Conservation (phyloP, 2,113 vertebrate genomes). For the Plectropomus leopardus region DNA sequence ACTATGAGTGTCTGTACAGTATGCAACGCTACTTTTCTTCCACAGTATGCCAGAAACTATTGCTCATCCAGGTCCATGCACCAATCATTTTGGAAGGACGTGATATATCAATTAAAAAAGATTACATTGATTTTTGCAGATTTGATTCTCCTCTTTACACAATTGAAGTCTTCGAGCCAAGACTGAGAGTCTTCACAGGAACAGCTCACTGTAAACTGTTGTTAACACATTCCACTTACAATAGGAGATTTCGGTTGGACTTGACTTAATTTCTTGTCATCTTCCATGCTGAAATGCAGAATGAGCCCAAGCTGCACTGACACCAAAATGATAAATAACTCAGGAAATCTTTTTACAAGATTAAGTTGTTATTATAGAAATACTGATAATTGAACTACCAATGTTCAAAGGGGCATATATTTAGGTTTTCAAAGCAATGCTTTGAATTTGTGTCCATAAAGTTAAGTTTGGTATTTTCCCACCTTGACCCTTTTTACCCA, state of each 20-base stretch:
- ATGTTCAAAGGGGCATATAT: no score
- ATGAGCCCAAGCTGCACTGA: neutral
- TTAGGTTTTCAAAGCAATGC: no score
- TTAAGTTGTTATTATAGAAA: no score
- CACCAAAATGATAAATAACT: neutral
- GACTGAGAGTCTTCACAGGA: neutral
- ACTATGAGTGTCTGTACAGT: neutral
- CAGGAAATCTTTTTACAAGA: constrained; percentile 1
- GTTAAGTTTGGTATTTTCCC: no score
- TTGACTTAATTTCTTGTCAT: neutral
- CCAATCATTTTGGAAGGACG: neutral
- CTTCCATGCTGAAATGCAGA: neutral
- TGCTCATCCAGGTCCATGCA: neutral
- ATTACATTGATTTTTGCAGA: neutral
- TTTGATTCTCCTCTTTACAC: neutral
- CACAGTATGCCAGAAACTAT: neutral
- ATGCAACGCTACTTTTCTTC: neutral
- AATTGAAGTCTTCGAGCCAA: neutral
- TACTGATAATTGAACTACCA: no score
- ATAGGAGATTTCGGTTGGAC: neutral
- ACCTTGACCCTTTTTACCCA: no score
- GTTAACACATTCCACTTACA: neutral
- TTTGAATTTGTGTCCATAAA: no score
- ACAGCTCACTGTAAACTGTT: neutral
- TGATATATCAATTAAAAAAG: neutral